Evolutionary conservation across 2,888 invertebrate species (phyloP), one percentile per base, ranked within the genome.

Genomic region (Cloeon dipterum): DNA sequence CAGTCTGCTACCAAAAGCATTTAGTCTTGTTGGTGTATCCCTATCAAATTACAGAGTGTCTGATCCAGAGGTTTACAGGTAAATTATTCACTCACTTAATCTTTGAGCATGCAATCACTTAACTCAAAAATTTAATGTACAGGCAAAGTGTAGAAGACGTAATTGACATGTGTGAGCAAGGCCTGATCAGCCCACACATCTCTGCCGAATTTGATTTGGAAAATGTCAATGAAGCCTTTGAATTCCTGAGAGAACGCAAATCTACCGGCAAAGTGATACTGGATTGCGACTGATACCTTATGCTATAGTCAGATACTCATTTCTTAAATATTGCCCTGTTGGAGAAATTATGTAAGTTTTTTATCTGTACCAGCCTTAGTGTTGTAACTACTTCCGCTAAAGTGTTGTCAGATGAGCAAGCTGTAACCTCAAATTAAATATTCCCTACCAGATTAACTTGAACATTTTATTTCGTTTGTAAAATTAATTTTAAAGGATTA

Each of bases 191-290:
- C 13, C 71, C 74, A 2, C 59, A 63, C 43, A 54, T 64, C 33
- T 65, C 66, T 25, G 56, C 65, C 38, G 58, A 55, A 36, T 68
- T 64, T 48, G 55, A 60, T 20, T 53, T 74, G 34, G 53, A 62
- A 21, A 54, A 70, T 47, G 58, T 70, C 7, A 70, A 72, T 48
- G 61, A 69, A 40, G 74, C 72, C 1, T 53, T 71, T 17, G 54
- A 63, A 45, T 63, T 59, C 46, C 57, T 71, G 35, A 53, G 59
- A 39, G 60, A 65, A 20, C 59, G 63, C 44, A 66, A 66, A 50
- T 62, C 63, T 40, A 63, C 65, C 34, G 73, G 71, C 39, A 74
- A 74, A 58, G 65, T 72, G 39, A 50, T 68, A 14, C 54, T 62
- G 29, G 50, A 55, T n/a, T n/a, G n/a, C n/a, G n/a, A n/a, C n/a